phyloP scores from a whole-genome alignment of 2,888 invertebrate species.

The Plutella xylostella region DNA sequence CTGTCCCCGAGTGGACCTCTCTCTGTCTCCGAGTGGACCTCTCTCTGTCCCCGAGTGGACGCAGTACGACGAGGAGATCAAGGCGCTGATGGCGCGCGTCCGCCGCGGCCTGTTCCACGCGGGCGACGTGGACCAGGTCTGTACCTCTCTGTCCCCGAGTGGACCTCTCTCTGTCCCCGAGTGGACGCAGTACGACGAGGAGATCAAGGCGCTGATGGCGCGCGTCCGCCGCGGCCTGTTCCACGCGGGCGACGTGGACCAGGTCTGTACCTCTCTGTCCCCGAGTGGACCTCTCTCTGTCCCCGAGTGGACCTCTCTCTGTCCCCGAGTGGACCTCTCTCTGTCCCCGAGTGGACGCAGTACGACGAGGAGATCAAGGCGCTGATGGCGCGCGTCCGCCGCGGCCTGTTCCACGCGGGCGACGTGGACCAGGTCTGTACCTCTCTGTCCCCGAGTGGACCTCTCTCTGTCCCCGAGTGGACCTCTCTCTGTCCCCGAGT shows the following conservation, averaged over 20 bases:
- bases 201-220: slow-evolving; percentile 84
- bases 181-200: slow-evolving; percentile 96
- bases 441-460: no score
- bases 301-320: no score
- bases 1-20: no score
- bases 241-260: slow-evolving; percentile 52
- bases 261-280: slow-evolving; percentile 29
- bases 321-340: no score
- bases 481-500: no score
- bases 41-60: slow-evolving; percentile 99
- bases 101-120: slow-evolving; percentile 57
- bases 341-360: slow-evolving; percentile 96
- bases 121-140: slow-evolving; percentile 52
- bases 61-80: slow-evolving; percentile 94
- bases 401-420: slow-evolving; percentile 52
- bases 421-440: slow-evolving; percentile 49
- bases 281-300: no score
- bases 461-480: no score
- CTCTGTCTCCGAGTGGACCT: no score
- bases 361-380: slow-evolving; percentile 94
- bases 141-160: no score
- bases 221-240: slow-evolving; percentile 66
- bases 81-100: slow-evolving; percentile 77
- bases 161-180: no score
- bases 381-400: slow-evolving; percentile 74